Evolutionary conservation across 1,140 invertebrate species (phyloP).

Genomic region (Aphaenogaster floridana): DNA sequence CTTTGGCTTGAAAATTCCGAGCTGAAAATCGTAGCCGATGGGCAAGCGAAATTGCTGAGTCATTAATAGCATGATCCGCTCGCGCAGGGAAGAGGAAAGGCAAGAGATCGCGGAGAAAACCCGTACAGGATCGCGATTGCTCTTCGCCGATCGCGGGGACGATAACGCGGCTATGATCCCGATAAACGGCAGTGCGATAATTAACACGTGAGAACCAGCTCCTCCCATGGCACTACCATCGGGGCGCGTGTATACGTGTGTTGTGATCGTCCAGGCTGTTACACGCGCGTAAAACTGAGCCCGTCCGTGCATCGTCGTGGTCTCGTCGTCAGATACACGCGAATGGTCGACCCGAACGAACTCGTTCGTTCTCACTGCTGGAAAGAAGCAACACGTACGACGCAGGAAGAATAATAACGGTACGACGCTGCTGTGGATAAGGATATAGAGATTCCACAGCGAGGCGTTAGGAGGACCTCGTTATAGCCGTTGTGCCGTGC

Average conservation of each 20-base stretch:
- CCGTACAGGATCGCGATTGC: constrained; percentile 26
- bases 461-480: constrained; percentile 75
- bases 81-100: constrained; percentile 39
- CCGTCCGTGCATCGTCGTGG: neutral
- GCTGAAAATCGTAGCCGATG: neutral
- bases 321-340: constrained; percentile 51
- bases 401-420: constrained; percentile 80
- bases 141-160: constrained; percentile 36
- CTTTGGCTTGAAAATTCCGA: neutral
- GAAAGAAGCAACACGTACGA: constrained; percentile 75
- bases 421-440: constrained; percentile 73
- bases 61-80: constrained; percentile 31
- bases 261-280: neutral
- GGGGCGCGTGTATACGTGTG: constrained; percentile 14
- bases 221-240: constrained; percentile 32
- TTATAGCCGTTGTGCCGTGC: constrained; percentile 59
- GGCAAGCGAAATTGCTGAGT: neutral
- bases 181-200: constrained; percentile 69
- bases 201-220: constrained; percentile 69
- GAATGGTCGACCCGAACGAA: constrained; percentile 72
- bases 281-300: constrained; percentile 11
- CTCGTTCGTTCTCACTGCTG: constrained; percentile 72
- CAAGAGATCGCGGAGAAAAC: constrained; percentile 50
- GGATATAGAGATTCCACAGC: constrained; percentile 69
- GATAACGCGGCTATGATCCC: constrained; percentile 66